Evolutionary conservation across 2,888 invertebrate genomes (phyloP), one percentile per base, ranked within the genome.

Genomic region (Acanthosepion lycidas): DNA sequence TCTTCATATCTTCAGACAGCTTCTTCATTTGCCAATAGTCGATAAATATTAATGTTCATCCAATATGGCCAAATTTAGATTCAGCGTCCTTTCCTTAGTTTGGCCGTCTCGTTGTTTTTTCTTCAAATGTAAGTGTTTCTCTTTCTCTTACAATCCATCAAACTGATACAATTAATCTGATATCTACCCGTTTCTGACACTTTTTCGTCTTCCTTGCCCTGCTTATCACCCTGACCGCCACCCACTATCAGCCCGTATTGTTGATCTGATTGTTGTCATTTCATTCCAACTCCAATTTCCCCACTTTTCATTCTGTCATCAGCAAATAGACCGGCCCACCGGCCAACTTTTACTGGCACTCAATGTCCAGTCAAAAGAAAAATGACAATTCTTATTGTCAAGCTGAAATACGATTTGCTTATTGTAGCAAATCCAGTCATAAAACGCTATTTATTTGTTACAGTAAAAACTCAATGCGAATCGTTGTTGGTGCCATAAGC

Each of bases 381-480:
- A 28, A 78, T 78, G 78, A n/a, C 78, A 78, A 78, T 78, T 78
- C 78, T n/a, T 33, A 78, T 78, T 78, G 78, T 78, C n/a, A 78
- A 78, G 78, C 78, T n/a, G 78, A 78, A 78, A 78, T 78, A n/a
- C 78, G 78, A 78, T 78, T 33, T 78, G 78, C 78, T n/a, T 78
- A 78, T 78, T 78, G 78, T 78, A 78, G 15, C n/a, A 78, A 78
- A 78, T 5, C 78, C 78, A 78, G n/a, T n/a, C n/a, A 78, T 78
- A 78, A 78, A 78, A 78, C 4, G 15, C 78, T n/a, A 78, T 78
- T 78, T 15, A 78, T 78, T 78, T 78, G 78, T 12, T 15, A 15
- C 78, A 78, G 78, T 78, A 78, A 78, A 78, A n/a, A 78, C 33
- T 78, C n/a, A n/a, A 78, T 78, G 18, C n/a, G 33, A 33, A 78